A percentile compares a stretch with the other conserved stretches of the same genome.
These are phyloP conservation scores for Acronicta alni DNA, from an alignment of 2,888 invertebrate genomes.

Conservation along the genomic window DNA sequence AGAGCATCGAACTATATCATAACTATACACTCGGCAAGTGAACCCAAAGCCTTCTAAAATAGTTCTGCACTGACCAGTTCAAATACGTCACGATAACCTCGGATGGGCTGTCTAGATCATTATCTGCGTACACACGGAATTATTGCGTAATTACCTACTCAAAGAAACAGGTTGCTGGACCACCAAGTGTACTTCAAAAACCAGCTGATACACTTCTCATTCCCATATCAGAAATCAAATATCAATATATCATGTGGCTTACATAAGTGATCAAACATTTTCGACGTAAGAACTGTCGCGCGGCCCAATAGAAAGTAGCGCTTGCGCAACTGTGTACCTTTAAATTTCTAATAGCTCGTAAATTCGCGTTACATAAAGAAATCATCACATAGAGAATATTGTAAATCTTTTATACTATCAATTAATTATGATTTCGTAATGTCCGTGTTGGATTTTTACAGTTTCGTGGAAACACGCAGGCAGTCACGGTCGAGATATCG, in stretches of 20 bases:
- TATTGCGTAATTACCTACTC: slow-evolving; percentile 2
- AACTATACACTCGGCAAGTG: no score
- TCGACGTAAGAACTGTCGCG: slow-evolving; percentile 58
- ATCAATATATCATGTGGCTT: slow-evolving; percentile 51
- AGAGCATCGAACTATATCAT: no score
- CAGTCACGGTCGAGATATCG: slow-evolving; percentile 37
- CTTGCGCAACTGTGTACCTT: slow-evolving; percentile 66
- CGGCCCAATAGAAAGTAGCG: slow-evolving; percentile 64
- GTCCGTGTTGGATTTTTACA: slow-evolving; percentile 19
- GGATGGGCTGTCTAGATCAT: not conserved
- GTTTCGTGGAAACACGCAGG: slow-evolving; percentile 37
- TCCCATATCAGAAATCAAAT: slow-evolving; percentile 30
- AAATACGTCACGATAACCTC: slow-evolving; percentile 1
- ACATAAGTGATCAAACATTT: slow-evolving; percentile 59
- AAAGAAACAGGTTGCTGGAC: slow-evolving; percentile 2
- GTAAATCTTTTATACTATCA: slow-evolving; percentile 55
- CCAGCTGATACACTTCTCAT: slow-evolving; percentile 30
- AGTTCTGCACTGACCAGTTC: not conserved
- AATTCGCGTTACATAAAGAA: slow-evolving; percentile 69
- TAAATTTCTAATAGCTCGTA: slow-evolving; percentile 67
- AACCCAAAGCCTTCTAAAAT: not conserved
- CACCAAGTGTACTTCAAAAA: slow-evolving; percentile 6
- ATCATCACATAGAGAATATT: slow-evolving; percentile 55
- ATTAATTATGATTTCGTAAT: slow-evolving; percentile 57
- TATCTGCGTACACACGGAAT: not conserved